Evolutionary conservation across 2,113 vertebrate species (phyloP), one percentile per base, ranked within the genome.

Genomic region (Alosa alosa): DNA sequence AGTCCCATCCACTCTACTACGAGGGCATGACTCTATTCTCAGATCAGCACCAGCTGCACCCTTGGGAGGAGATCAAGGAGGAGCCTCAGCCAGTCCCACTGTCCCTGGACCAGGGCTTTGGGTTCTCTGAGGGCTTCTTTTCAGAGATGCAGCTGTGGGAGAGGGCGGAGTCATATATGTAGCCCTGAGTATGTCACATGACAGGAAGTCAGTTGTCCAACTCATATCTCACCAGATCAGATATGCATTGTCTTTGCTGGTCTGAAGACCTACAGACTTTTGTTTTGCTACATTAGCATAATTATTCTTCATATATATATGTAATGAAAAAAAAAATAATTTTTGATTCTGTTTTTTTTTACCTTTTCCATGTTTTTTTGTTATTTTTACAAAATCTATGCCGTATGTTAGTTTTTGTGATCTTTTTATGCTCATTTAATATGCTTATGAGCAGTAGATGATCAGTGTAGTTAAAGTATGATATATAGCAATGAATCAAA

Each of bases 281-380:
- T 94, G 92, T 92, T 95, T 94, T 95, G 95, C 95, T 95, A 95
- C 92, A 93, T 96, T 95, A 96, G 94, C 95, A 95, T 94, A 89
- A 57, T 90, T 89, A 86, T 46, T 64, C 75, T 46, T 64, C 75
- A 46, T 78, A 83, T 87, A 81, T 82, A 92, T 91, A 88, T 87
- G 85, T 90, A 91, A 91, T 82, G 49, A 91, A 87, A 81, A 86
- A 82, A 82, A 82, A 45, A 84, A 81, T 85, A 82, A 89, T 87
- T 88, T 44, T 83, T 78, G 72, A 78, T 78, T 78, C 20, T 17
- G 8, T 18, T 84, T 86, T 86, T n/a, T 86, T 88, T 88, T 89
- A 82, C 81, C 81, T 82, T 82, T 85, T 84, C 84, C 52, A 45
- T 25, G 81, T 88, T 81, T 57, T 90, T 86, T 83, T 60, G 41